Evolutionary conservation across 2,113 vertebrate species (phyloP).

Genomic region (Crotalus tigris): DNA sequence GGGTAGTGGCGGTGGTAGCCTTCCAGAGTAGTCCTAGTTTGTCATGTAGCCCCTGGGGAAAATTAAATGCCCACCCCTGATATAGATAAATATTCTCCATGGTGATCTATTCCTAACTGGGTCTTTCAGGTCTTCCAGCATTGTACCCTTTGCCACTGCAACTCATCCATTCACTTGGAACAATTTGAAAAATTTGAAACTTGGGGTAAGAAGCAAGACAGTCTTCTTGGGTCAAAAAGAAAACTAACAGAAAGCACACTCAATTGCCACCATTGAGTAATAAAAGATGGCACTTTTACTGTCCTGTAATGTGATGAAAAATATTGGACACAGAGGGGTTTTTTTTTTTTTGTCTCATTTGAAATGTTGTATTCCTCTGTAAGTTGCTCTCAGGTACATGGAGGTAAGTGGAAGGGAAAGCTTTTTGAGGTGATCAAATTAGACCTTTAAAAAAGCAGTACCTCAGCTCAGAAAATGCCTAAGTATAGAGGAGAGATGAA

Average conservation of each 20-base stretch:
- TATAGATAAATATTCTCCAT: background rate
- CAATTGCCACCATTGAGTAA: background rate
- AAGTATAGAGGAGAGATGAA: constrained; percentile 38
- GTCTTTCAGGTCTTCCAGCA: background rate
- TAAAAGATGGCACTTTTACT: constrained; percentile 26
- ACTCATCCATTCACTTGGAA: background rate
- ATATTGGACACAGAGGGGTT: background rate
- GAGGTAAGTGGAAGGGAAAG: constrained; percentile 40
- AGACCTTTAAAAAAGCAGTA: constrained; percentile 53
- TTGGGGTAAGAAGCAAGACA: background rate
- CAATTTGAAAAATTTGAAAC: background rate
- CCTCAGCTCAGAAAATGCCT: constrained; percentile 59
- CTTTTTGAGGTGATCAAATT: constrained; percentile 29
- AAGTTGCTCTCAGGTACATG: constrained; percentile 26
- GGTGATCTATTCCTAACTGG: background rate
- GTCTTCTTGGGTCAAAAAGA: background rate
- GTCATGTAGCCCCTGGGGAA: background rate
- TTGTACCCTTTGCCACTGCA: background rate
- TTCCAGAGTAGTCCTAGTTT: background rate
- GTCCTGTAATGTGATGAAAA: constrained; percentile 23
- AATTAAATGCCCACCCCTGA: background rate
- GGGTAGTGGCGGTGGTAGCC: background rate
- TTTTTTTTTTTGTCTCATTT: constrained; percentile 4
- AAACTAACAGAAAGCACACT: background rate
- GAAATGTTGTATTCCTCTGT: background rate